Evolutionary conservation across 2,888 invertebrate species (phyloP).

Genomic region (Aromia moschata): DNA sequence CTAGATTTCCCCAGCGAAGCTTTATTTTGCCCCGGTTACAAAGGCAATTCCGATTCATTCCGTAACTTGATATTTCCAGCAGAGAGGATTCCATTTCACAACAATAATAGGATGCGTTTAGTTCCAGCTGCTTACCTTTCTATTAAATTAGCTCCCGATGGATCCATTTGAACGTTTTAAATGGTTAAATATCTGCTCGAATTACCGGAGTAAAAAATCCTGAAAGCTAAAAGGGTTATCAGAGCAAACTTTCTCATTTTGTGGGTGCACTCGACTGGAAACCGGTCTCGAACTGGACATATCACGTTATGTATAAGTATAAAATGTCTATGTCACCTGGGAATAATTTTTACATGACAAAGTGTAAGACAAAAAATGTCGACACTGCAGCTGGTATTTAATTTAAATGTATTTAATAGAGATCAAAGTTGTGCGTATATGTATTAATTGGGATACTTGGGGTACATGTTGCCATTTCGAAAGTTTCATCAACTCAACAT

Average conservation of each 20-base stretch:
- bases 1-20: background rate
- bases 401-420: too few species aligned
- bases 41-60: slow-evolving; percentile 32
- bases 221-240: background rate
- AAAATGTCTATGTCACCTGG: too few species aligned
- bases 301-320: too few species aligned
- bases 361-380: too few species aligned
- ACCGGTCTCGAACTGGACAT: too few species aligned
- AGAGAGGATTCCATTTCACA: slow-evolving; percentile 41
- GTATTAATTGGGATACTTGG: too few species aligned
- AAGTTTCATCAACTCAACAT: too few species aligned
- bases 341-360: too few species aligned
- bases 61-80: slow-evolving; percentile 44
- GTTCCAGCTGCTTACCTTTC: slow-evolving; percentile 22
- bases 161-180: slow-evolving; percentile 13
- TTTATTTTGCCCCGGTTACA: slow-evolving; percentile 3
- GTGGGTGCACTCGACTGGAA: slow-evolving; percentile 1
- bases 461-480: too few species aligned
- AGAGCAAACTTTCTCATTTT: slow-evolving; percentile 3
- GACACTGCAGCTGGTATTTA: too few species aligned
- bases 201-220: slow-evolving; percentile 5
- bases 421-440: too few species aligned
- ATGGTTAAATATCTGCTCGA: slow-evolving; percentile 15
- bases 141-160: slow-evolving; percentile 20
- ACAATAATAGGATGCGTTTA: slow-evolving; percentile 39